Evolutionary conservation across 1,140 invertebrate species (phyloP).

Genomic region (Caenorhabditis remanei): DNA sequence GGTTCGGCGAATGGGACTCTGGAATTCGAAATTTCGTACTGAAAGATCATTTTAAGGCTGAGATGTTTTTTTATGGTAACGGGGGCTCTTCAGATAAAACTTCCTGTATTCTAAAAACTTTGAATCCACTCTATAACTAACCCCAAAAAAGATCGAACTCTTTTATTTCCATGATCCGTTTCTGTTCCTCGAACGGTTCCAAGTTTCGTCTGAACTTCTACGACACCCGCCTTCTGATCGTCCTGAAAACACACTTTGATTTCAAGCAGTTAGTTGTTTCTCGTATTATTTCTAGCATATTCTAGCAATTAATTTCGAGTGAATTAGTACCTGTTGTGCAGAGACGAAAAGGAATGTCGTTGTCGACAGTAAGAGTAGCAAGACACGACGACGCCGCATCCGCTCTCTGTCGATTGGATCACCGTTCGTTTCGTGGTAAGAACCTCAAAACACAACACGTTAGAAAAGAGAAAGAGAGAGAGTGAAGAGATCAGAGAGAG

Average conservation of each 20-base stretch:
- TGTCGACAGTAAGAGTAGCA: slow-evolving; percentile 31
- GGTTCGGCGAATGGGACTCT: slow-evolving; percentile 76
- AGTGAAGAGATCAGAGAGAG: neutral
- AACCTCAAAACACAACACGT: slow-evolving; percentile 53
- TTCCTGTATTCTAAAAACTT: too few relatives aligned
- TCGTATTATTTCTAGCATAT: neutral
- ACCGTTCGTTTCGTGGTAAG: slow-evolving; percentile 33
- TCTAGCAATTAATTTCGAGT: neutral
- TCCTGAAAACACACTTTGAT: neutral
- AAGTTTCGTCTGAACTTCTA: slow-evolving; percentile 67
- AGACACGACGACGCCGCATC: slow-evolving; percentile 54
- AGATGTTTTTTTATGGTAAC: too few relatives aligned
- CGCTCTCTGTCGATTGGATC: slow-evolving; percentile 25
- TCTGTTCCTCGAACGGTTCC: slow-evolving; percentile 72
- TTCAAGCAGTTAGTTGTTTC: slow-evolving; percentile 9
- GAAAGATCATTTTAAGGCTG: too few relatives aligned
- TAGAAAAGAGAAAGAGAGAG: neutral
- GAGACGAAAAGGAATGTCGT: neutral
- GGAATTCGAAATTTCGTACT: slow-evolving; percentile 51
- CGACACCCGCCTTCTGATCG: slow-evolving; percentile 44
- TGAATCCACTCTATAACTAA: neutral
- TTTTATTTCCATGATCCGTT: slow-evolving; percentile 74
- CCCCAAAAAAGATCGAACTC: slow-evolving; percentile 73
- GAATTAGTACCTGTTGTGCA: slow-evolving; percentile 40
- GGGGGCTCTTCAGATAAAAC: too few relatives aligned